Conservation (phyloP, 2,797 vertebrate genomes). For the Macropus fuliginosus region DNA sequence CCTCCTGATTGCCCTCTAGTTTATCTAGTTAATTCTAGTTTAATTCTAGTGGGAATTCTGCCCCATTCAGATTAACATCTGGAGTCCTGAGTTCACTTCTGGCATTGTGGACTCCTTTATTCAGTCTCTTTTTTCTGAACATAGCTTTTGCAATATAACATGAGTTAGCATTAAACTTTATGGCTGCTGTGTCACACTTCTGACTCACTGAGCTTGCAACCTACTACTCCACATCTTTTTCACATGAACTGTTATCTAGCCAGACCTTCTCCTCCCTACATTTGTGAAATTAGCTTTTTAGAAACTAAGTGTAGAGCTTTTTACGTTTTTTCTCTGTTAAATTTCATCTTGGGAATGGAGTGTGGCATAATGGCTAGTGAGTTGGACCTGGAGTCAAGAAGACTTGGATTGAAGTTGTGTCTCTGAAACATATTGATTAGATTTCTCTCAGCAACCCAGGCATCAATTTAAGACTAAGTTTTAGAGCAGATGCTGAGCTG, state of each 20-base stretch:
- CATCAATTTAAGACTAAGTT: neutral
- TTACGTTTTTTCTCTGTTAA: neutral
- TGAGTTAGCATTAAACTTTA: neutral
- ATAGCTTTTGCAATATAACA: neutral
- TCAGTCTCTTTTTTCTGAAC: neutral
- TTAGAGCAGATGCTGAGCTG: neutral
- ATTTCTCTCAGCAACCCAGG: neutral
- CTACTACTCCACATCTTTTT: neutral
- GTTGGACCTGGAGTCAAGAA: neutral
- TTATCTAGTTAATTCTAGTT: neutral
- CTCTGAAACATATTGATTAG: neutral
- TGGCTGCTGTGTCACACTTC: neutral
- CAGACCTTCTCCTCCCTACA: neutral
- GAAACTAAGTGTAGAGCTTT: neutral
- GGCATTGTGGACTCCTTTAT: neutral
- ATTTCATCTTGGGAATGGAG: neutral
- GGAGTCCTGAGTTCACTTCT: neutral
- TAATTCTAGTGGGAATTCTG: neutral
- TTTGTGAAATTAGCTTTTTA: neutral
- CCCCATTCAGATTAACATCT: neutral
- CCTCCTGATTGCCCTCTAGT: neutral
- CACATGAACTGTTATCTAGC: neutral
- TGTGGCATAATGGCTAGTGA: neutral
- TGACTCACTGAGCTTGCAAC: neutral
- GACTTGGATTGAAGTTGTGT: neutral